These are phyloP conservation scores for Hypolimnas misippus DNA, from an alignment of 2,888 invertebrate genomes.

Conservation along the genomic window DNA sequence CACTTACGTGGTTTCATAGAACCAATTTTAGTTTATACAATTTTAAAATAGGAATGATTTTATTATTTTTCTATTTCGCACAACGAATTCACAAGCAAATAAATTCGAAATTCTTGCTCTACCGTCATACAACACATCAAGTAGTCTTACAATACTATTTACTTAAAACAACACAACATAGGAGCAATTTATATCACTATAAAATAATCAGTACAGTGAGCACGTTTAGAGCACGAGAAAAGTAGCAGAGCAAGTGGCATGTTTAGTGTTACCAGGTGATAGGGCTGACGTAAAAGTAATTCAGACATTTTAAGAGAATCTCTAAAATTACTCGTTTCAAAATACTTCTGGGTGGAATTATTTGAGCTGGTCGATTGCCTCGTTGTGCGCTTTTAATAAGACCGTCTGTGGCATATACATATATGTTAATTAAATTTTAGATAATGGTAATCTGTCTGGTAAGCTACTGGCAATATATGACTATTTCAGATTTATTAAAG, in stretches of 20 bases:
- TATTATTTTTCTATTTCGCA: constrained; percentile 1
- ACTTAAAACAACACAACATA: constrained; percentile 38
- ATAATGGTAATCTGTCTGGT: neutral
- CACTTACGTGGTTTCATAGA: neutral
- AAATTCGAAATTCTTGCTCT: constrained; percentile 12
- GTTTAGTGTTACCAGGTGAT: constrained; percentile 14
- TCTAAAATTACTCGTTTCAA: too few species aligned
- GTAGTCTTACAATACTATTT: constrained; percentile 28
- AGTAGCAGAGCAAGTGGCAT: constrained; percentile 6
- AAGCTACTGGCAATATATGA: neutral
- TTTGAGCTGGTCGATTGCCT: too few species aligned
- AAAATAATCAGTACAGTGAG: constrained; percentile 41
- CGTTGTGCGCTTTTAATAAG: too few species aligned
- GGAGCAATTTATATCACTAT: constrained; percentile 35
- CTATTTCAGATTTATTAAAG: neutral
- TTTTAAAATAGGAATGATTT: constrained; percentile 15
- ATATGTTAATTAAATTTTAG: too few species aligned
- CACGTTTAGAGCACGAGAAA: constrained; percentile 24
- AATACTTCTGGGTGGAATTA: too few species aligned
- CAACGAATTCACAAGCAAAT: constrained; percentile 14
- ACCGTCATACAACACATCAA: constrained; percentile 19
- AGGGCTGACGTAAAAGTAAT: too few species aligned
- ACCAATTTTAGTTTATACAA: neutral
- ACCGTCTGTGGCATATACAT: too few species aligned
- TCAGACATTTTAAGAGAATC: too few species aligned